Percentiles rank a stretch among this genome's conserved stretches.
phyloP scores from a whole-genome alignment of 2,797 vertebrate genomes.

The Sparidentex hasta region DNA sequence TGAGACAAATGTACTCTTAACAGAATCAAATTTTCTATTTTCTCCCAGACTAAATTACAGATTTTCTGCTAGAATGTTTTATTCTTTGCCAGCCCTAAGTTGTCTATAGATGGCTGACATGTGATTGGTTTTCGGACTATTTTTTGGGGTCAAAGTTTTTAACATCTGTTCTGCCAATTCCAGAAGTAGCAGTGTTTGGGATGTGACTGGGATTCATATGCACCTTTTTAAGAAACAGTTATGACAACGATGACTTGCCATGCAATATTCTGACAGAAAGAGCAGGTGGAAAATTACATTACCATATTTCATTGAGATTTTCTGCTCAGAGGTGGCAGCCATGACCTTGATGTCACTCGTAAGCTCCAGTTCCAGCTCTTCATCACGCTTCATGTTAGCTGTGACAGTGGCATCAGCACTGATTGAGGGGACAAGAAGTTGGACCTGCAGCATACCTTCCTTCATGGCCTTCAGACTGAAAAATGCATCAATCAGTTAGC shows the following conservation, averaged over 20 bases:
- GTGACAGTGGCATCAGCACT: conserved; percentile 86
- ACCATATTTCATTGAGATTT: conserved; percentile 90
- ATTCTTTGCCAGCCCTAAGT: background rate
- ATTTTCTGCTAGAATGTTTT: background rate
- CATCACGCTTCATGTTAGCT: conserved; percentile 78
- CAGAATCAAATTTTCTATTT: background rate
- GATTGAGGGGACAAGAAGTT: conserved; percentile 87
- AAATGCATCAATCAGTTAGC: conserved; percentile 23
- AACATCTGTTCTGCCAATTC: background rate
- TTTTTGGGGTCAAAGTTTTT: background rate
- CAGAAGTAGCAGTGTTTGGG: background rate
- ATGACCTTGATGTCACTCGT: conserved; percentile 85
- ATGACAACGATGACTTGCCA: background rate
- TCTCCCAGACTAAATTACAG: background rate
- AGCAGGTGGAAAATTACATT: conserved; percentile 34
- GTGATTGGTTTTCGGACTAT: background rate
- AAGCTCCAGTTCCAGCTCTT: conserved; percentile 85
- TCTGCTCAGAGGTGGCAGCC: conserved; percentile 84
- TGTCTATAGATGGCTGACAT: background rate
- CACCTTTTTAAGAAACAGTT: background rate
- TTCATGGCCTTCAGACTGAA: conserved; percentile 85
- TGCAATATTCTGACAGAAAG: background rate
- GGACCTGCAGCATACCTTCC: conserved; percentile 86
- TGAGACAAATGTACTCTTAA: background rate
- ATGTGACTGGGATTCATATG: background rate